Percentiles rank a stretch among this genome's conserved stretches.
phyloP scores from a whole-genome alignment of 2,113 vertebrate species.

The Corythoichthys haematopterus region DNA sequence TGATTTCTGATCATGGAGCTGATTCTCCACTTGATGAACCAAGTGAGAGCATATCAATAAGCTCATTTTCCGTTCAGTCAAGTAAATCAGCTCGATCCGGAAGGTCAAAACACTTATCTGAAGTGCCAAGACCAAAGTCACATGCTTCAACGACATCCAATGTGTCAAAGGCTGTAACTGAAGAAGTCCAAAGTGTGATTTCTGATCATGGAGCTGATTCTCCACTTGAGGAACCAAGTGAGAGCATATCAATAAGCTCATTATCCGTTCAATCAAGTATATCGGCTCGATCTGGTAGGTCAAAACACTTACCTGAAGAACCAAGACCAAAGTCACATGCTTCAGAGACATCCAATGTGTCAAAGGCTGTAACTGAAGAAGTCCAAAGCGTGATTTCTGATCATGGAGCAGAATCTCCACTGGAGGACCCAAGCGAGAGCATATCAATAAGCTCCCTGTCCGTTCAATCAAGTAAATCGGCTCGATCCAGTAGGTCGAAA shows the following conservation, averaged over 20 bases:
- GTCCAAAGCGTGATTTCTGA: slow-evolving; percentile 2
- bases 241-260: too few relatives aligned
- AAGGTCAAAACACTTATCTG: slow-evolving; percentile 37
- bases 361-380: not conserved
- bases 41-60: slow-evolving; percentile 25
- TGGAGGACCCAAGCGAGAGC: slow-evolving; percentile 15
- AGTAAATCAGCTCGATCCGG: slow-evolving; percentile 41
- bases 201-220: not conserved
- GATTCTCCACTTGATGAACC: slow-evolving; percentile 12
- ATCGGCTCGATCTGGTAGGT: too few relatives aligned
- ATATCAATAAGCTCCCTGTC: slow-evolving; percentile 44
- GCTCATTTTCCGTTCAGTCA: slow-evolving; percentile 39
- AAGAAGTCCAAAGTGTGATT: not conserved
- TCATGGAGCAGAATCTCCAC: not conserved
- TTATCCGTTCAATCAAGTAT: too few relatives aligned
- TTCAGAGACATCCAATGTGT: slow-evolving; percentile 14
- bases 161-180: not conserved
- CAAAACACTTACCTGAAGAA: too few relatives aligned
- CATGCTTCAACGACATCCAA: slow-evolving; percentile 15
- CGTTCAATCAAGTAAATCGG: slow-evolving; percentile 34
- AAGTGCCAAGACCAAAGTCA: slow-evolving; percentile 32
- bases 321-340: slow-evolving; percentile 7
- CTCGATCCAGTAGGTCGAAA: slow-evolving; percentile 41
- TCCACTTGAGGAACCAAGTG: too few relatives aligned
- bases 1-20: slow-evolving; percentile 1